A percentile compares a stretch with the other conserved stretches of the same genome.
Conservation (phyloP, 2,797 vertebrate species). For the Champsocephalus gunnari region DNA sequence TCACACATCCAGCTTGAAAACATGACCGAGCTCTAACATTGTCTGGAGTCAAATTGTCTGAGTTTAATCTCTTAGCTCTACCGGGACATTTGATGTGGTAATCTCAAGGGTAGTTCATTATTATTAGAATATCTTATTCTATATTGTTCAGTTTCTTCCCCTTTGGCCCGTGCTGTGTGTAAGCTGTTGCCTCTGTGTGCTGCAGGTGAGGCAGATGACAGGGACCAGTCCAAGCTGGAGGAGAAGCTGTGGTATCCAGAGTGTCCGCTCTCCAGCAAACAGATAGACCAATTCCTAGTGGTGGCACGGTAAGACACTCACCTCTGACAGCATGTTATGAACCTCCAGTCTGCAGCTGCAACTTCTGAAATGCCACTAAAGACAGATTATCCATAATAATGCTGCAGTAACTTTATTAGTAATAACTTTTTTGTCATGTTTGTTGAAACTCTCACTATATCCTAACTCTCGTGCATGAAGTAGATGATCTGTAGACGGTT, state of each 20-base stretch:
- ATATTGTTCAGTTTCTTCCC: too few species aligned
- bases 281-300: conserved; percentile 99
- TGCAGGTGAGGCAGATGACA: conserved; percentile 92
- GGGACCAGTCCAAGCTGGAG: conserved; percentile 97
- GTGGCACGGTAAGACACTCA: conserved; percentile 91
- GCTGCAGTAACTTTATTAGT: too few species aligned
- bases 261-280: conserved; percentile 95
- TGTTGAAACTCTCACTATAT: too few species aligned
- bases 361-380: background rate
- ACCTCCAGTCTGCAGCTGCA: background rate
- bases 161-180: background rate
- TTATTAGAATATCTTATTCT: background rate
- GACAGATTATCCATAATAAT: too few species aligned
- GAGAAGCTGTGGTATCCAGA: conserved; percentile 98
- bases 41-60: background rate
- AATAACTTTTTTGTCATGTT: too few species aligned
- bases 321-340: background rate
- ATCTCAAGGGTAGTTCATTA: background rate
- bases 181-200: conserved; percentile 26
- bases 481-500: too few species aligned
- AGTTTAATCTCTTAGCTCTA: background rate
- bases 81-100: background rate
- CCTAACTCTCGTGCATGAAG: too few species aligned
- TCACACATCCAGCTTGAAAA: background rate
- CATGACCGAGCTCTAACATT: background rate